Evolutionary conservation across 2,113 vertebrate genomes (phyloP), one percentile per base, ranked within the genome.

Genomic region (Psittacula cyanocephala): DNA sequence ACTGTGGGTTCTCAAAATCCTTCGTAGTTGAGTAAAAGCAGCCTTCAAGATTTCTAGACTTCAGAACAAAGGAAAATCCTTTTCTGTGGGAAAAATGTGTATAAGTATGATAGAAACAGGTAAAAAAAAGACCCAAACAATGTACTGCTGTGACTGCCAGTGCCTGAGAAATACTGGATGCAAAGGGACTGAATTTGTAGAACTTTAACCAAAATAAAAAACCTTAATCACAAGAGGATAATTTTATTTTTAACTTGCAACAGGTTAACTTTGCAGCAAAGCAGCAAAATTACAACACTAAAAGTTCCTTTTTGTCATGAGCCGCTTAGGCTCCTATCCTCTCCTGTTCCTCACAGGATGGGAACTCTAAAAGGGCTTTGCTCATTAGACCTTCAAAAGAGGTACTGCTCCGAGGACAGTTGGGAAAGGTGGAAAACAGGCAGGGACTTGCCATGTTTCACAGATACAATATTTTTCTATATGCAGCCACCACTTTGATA

Each of bases 321-420:
- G 35, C 28, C 81, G 44, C 28, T 71, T 43, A 49, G 60, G n/a
- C 16, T 94, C 64, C 33, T 16, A 18, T 25, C 28, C 28, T 50
- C 17, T 70, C 35, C 47, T 83, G 19, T 41, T 70, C 6, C 33
- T 70, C 59, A 35, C 19, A 46, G 72, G 24, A 25, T 10, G 50
- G 41, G 46, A 39, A 41, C 62, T 20, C 65, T 31, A 18, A 70
- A 67, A 79, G 53, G 23, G 25, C 43, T 91, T 49, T 78, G 53
- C 69, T 65, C n/a, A 14, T 60, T 6, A 69, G 64, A 47, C 27
- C 37, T 87, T 63, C 44, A 8, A 37, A 80, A 89, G 25, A 19
- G 17, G 37, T 46, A 33, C 20, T 0, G 0, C 53, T 27, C 53
- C 6, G 27, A 74, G 69, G n/a, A 59, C 8, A 44, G 3, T 0